A percentile compares a stretch with the other conserved stretches of the same genome.
phyloP scores from a whole-genome alignment of 2,113 vertebrate genomes.

The Candoia aspera region DNA sequence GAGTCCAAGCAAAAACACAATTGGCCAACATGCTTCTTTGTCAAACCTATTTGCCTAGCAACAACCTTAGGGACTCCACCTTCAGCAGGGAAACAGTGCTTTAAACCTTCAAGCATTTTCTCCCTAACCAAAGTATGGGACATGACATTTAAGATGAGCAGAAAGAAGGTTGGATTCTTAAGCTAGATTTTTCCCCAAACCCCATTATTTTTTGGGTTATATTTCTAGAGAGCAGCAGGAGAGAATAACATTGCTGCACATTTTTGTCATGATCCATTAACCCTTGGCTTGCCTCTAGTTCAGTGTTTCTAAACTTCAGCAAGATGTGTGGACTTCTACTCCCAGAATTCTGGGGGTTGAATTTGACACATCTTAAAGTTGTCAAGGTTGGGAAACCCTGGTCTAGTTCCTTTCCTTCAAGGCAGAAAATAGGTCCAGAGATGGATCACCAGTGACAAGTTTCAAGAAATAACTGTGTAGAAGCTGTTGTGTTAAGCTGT shows the following conservation, averaged over 20 bases:
- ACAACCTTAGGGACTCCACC: background rate
- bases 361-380: background rate
- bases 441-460: background rate
- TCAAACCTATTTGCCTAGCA: slow-evolving; percentile 1
- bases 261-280: background rate
- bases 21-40: background rate
- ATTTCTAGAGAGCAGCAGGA: background rate
- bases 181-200: background rate
- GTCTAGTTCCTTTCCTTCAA: background rate
- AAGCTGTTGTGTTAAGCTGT: background rate
- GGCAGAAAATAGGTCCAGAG: background rate
- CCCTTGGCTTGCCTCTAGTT: background rate
- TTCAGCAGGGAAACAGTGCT: background rate
- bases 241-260: background rate
- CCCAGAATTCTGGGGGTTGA: background rate
- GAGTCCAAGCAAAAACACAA: accelerated
- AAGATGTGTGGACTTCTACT: background rate
- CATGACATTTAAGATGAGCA: background rate
- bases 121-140: background rate
- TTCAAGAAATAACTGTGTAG: background rate
- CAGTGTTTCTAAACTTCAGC: background rate
- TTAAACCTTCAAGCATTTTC: background rate
- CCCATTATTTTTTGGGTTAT: background rate
- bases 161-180: background rate
- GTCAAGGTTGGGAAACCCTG: background rate